Base-by-base conservation (phyloP, 1,140 invertebrate genomes). In the Brachionus sp. region DNA sequence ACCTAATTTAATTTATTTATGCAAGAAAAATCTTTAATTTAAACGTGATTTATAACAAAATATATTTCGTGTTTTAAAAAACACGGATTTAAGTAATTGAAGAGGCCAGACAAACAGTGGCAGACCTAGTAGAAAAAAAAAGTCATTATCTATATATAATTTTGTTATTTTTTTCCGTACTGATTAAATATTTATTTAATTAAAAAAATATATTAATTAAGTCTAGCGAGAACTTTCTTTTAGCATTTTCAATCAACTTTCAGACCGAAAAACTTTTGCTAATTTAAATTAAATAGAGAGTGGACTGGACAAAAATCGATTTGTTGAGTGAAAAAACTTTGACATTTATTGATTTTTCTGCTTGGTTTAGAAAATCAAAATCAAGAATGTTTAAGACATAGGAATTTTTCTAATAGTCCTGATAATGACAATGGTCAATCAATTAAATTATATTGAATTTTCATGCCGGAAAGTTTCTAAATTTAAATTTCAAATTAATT, bases 121-220 rank as follows among this genome's bases (percentile, higher is more conserved):
- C 13, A 37, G 16, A 12, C 10, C 7, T 19, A 19, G 19, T 5
- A 37, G n/a, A n/a, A 57, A 57, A 57, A 57, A 57, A 57, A 70
- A 70, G 33, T 39, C 33, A 70, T 70, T 70, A 70, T 70, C 66
- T 70, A 12, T 39, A 70, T 35, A 9, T 23, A 12, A 70, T 39
- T 70, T 16, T 39, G 50, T 57, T 37, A 57, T 33, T 70, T 70
- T 39, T 70, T 70, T 39, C 16, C 66, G 37, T 44, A 70, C 66
- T 70, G 66, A 70, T 70, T 70, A 70, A 70, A 70, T 70, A 70
- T 70, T 70, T 70, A 70, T 70, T 70, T 70, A 70, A 70, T 70
- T 70, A 70, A 70, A 70, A 68, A 70, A 39, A 70, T 37, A 70
- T 70, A 70, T 70, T 70, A 70, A 70, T 70, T 70, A 70, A 70